These are phyloP conservation scores for Dendroctonus ponderosae DNA, from an alignment of 1,140 invertebrate species.

Conservation along the genomic window DNA sequence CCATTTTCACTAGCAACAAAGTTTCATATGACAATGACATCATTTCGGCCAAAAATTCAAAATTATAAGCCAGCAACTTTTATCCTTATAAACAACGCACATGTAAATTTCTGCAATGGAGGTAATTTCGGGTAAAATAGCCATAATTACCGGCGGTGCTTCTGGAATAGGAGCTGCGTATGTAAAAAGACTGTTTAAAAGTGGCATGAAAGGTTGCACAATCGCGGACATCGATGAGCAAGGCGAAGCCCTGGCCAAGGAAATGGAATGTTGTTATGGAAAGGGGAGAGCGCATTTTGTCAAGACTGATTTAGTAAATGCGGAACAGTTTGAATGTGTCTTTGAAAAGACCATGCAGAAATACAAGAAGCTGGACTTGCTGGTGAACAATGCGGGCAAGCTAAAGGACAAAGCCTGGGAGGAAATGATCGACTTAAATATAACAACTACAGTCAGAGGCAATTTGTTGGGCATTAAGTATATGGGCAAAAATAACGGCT, in stretches of 20 bases:
- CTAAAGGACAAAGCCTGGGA: conserved; percentile 53
- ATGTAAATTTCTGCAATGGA: not conserved
- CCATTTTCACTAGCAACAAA: too few relatives aligned
- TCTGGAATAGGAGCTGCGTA: conserved; percentile 12
- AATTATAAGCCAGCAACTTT: too few relatives aligned
- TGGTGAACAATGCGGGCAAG: conserved; percentile 37
- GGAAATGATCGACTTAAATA: conserved; percentile 51
- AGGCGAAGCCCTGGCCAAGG: conserved; percentile 2
- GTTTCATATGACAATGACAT: too few relatives aligned
- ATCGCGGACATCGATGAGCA: conserved; percentile 11
- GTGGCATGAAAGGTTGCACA: conserved; percentile 7
- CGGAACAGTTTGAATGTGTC: not conserved
- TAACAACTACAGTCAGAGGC: conserved; percentile 47
- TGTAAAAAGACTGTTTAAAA: conserved; percentile 12
- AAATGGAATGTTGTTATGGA: conserved; percentile 12
- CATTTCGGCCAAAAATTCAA: too few relatives aligned
- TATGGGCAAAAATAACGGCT: conserved; percentile 51
- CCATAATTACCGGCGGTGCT: conserved; percentile 11
- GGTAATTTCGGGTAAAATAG: conserved; percentile 7
- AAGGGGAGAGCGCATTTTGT: conserved; percentile 10
- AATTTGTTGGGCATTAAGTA: conserved; percentile 50
- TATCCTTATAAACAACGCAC: too few relatives aligned
- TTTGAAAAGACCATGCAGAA: conserved; percentile 10
- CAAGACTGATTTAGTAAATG: conserved; percentile 5
- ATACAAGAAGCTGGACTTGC: conserved; percentile 2